Percentiles rank a stretch among this genome's conserved stretches.
These are phyloP conservation scores for Synergus umbraculus DNA, from an alignment of 2,888 invertebrate genomes.

Conservation along the genomic window DNA sequence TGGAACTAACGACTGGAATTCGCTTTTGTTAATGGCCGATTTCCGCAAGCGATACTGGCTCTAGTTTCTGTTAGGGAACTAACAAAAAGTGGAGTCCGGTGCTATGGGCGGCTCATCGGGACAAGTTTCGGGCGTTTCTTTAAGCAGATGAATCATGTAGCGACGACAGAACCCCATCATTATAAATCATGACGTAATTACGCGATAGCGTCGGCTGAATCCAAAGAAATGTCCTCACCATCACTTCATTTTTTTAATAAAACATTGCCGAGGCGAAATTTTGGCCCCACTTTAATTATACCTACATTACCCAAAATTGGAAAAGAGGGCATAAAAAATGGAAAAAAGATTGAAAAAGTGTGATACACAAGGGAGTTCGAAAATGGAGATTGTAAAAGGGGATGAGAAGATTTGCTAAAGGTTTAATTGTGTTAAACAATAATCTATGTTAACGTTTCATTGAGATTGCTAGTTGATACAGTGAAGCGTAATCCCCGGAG, in stretches of 20 bases:
- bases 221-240: constrained; percentile 48
- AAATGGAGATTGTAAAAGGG: not conserved
- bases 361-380: too few species aligned
- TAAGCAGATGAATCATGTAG: constrained; percentile 65
- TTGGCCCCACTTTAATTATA: too few species aligned
- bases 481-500: constrained; percentile 3
- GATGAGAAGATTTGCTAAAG: not conserved
- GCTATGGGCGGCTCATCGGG: not conserved
- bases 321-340: too few species aligned
- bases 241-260: not conserved
- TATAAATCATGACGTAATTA: constrained; percentile 72
- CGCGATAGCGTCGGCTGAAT: constrained; percentile 60
- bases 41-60: constrained; percentile 34
- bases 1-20: constrained; percentile 23
- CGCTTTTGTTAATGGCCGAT: constrained; percentile 33
- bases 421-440: not conserved
- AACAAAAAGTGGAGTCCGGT: constrained; percentile 9
- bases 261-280: too few species aligned
- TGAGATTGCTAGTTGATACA: not conserved
- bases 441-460: not conserved
- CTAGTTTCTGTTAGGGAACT: constrained; percentile 6
- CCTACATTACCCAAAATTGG: too few species aligned
- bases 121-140: constrained; percentile 49
- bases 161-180: constrained; percentile 66
- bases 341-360: too few species aligned